Evolutionary conservation across 2,888 invertebrate genomes (phyloP).

Genomic region (Temnothorax rugatulus): DNA sequence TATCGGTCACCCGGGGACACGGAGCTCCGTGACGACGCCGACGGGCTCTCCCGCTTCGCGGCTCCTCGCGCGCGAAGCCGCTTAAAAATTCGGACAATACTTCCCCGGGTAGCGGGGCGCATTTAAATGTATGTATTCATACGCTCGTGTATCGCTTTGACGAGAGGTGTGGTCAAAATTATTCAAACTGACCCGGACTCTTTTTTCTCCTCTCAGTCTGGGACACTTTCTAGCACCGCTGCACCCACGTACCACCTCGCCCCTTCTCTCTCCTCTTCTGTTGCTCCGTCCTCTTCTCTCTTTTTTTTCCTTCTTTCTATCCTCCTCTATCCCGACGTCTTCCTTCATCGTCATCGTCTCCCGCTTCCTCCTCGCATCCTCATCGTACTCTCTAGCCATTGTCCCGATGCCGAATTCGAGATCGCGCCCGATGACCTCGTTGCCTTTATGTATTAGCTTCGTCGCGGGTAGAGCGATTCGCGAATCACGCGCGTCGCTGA

Average conservation of each 20-base stretch:
- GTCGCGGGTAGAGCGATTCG: conserved; percentile 33
- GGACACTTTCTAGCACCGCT: conserved; percentile 84
- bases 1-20: conserved; percentile 72
- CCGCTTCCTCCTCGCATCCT: conserved; percentile 25
- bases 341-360: conserved; percentile 26
- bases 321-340: conserved; percentile 49
- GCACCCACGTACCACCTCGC: conserved; percentile 80
- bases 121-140: conserved; percentile 86
- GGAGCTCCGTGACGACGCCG: conserved; percentile 20
- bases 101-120: conserved; percentile 80
- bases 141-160: conserved; percentile 84
- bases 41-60: conserved; percentile 22
- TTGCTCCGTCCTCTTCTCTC: conserved; percentile 33
- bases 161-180: conserved; percentile 86
- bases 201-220: conserved; percentile 81
- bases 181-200: conserved; percentile 86
- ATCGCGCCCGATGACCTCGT: conserved; percentile 72
- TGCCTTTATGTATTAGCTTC: conserved; percentile 41
- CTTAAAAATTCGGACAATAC: conserved; percentile 84
- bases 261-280: conserved; percentile 39
- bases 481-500: conserved; percentile 28
- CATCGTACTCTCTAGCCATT: conserved; percentile 69
- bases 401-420: conserved; percentile 75
- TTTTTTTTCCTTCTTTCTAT: conserved; percentile 20
- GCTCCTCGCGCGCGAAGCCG: conserved; percentile 61